A percentile compares a stretch with the other conserved stretches of the same genome.
Conservation (phyloP, 2,888 invertebrate genomes). For the Mythimna loreyi region DNA sequence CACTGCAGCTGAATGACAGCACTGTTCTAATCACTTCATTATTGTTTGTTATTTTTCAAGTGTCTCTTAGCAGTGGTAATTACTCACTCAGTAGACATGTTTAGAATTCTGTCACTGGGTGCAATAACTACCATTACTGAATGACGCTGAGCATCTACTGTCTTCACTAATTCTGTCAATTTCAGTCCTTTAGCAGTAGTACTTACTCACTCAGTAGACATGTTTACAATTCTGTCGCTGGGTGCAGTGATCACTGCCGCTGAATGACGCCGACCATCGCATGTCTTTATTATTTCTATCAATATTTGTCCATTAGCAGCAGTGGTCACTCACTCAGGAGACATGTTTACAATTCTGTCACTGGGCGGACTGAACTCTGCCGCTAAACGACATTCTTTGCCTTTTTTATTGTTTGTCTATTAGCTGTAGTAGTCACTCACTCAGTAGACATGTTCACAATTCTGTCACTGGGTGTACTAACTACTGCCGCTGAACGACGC, state of each 20-base stretch:
- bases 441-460: neutral
- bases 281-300: too few species aligned
- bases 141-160: neutral
- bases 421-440: neutral
- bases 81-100: slow-evolving; percentile 39
- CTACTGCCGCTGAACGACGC: too few species aligned
- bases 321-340: slow-evolving; percentile 43
- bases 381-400: neutral
- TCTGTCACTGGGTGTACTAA: too few species aligned
- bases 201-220: slow-evolving; percentile 40
- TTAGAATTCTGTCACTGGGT: slow-evolving; percentile 36
- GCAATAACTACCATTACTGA: slow-evolving; percentile 14
- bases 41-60: too few species aligned
- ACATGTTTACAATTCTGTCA: slow-evolving; percentile 46
- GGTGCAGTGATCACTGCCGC: slow-evolving; percentile 25
- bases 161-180: neutral
- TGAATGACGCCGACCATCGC: neutral
- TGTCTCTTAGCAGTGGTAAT: too few species aligned
- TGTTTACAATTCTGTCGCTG: slow-evolving; percentile 54
- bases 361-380: slow-evolving; percentile 42
- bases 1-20: neutral
- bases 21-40: too few species aligned
- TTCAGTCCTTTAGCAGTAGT: slow-evolving; percentile 14
- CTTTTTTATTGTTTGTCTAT: neutral
- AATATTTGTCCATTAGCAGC: neutral